Evolutionary conservation across 2,113 vertebrate species (phyloP).

Genomic region (Phrynocephalus versicolor): DNA sequence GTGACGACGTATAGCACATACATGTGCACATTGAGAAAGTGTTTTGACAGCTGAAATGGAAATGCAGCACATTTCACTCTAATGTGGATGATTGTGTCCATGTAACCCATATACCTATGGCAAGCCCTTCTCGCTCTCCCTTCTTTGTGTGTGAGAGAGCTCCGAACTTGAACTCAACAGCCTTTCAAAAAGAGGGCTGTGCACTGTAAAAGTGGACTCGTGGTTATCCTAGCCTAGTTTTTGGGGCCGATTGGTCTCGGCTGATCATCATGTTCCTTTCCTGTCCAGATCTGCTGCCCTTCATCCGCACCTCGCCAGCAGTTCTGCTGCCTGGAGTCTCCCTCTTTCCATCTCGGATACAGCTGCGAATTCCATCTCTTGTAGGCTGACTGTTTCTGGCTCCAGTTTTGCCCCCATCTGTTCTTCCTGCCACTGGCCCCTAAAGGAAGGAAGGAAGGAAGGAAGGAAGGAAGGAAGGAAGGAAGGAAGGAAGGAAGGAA

Average conservation of each 20-base stretch:
- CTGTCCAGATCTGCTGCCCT: neutral
- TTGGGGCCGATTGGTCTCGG: neutral
- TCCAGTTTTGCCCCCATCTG: conserved; percentile 17
- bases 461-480: too few species aligned
- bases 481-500: too few species aligned
- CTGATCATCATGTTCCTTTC: neutral
- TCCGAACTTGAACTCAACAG: too few species aligned
- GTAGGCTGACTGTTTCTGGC: conserved; percentile 64
- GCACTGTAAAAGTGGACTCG: too few species aligned
- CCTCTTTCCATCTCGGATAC: conserved; percentile 86
- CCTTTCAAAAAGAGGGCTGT: too few species aligned
- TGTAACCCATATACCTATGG: too few species aligned
- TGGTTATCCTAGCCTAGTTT: too few species aligned
- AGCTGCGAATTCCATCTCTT: conserved; percentile 81
- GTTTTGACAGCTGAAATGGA: neutral
- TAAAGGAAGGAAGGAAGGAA: conserved; percentile 52
- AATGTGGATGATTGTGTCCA: neutral
- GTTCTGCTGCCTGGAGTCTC: conserved; percentile 70
- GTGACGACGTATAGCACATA: neutral
- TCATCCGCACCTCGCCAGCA: conserved; percentile 84
- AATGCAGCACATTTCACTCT: neutral
- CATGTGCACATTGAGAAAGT: too few species aligned
- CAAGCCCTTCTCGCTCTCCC: too few species aligned
- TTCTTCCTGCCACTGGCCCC: conserved; percentile 54
- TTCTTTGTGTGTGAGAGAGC: too few species aligned